Percentiles rank a stretch among this genome's conserved stretches.
Evolutionary conservation across 2,797 vertebrate species (phyloP).

Genomic region (Passerculus sandwichensis): DNA sequence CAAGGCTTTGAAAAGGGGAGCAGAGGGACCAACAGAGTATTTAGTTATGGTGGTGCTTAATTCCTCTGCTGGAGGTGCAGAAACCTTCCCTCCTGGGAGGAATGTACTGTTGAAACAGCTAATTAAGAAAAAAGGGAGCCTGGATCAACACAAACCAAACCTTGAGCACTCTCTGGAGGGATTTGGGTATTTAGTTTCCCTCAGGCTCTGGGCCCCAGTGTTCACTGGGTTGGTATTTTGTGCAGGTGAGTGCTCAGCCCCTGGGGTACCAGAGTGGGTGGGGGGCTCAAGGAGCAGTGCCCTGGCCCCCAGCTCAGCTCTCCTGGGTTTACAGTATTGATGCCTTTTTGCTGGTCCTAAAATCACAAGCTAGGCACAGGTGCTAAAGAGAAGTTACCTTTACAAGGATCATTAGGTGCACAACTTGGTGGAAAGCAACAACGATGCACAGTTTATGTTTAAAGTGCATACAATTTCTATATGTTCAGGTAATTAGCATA

Average conservation of each 20-base stretch:
- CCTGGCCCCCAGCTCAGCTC: not conserved
- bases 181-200: not conserved
- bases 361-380: not conserved
- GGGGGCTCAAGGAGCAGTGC: not conserved
- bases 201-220: not conserved
- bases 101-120: not conserved
- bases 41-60: not conserved
- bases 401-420: not conserved
- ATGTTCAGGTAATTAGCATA: not conserved
- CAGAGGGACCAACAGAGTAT: not conserved
- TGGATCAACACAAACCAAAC: not conserved
- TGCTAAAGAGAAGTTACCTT: not conserved
- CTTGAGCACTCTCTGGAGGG: not conserved
- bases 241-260: not conserved
- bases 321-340: not conserved
- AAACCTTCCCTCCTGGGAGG: not conserved
- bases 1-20: not conserved
- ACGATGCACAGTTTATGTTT: not conserved
- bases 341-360: not conserved
- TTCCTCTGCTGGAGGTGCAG: not conserved
- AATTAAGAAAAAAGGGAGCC: not conserved
- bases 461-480: not conserved
- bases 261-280: too few species aligned
- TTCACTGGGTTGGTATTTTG: fast-evolving
- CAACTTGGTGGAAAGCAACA: fast-evolving